Conservation (phyloP, 2,113 vertebrate species). For the Ranitomeya imitator region DNA sequence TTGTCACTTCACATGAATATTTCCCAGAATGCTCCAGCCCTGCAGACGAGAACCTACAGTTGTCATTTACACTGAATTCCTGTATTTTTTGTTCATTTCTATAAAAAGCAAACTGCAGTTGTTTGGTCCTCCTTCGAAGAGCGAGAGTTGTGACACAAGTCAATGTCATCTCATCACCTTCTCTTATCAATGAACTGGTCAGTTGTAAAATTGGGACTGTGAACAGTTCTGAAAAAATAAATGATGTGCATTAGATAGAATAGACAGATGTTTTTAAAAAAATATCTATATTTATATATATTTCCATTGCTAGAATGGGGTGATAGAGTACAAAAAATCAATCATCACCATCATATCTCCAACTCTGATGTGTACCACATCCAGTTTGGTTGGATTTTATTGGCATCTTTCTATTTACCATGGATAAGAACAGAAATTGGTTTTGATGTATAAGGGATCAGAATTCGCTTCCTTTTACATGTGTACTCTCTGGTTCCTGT, state of each 20-base stretch:
- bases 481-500: neutral
- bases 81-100: neutral
- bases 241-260: neutral
- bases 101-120: constrained; percentile 26
- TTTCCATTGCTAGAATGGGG: too few relatives aligned
- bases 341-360: too few relatives aligned
- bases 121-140: neutral
- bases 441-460: neutral
- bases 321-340: too few relatives aligned
- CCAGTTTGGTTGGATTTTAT: neutral
- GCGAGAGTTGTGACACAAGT: neutral
- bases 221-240: neutral
- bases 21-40: constrained; percentile 21
- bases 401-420: neutral
- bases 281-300: too few relatives aligned
- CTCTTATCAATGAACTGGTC: neutral
- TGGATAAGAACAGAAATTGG: neutral
- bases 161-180: constrained; percentile 16
- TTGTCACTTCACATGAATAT: constrained; percentile 25
- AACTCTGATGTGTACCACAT: too few relatives aligned
- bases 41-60: neutral
- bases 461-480: neutral
- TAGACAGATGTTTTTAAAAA: neutral
- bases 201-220: neutral
- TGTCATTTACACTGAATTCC: neutral